phyloP scores from a whole-genome alignment of 2,888 invertebrate genomes.

The Sicus ferrugineus region DNA sequence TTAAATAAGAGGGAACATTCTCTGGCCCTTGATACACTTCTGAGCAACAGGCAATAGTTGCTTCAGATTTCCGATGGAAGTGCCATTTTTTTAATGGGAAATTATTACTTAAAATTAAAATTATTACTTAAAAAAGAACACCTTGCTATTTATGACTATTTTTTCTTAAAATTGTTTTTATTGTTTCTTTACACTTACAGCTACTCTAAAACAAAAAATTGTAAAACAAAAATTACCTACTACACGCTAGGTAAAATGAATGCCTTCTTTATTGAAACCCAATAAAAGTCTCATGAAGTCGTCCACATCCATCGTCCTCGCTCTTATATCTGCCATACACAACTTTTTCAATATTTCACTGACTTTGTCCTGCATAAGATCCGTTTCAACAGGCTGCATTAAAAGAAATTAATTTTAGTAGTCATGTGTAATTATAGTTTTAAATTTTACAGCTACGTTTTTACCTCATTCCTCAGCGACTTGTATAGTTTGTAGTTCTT shows the following conservation, averaged over 20 bases:
- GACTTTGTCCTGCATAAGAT: slow-evolving; percentile 85
- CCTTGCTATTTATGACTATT: too few species aligned
- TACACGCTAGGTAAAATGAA: slow-evolving; percentile 76
- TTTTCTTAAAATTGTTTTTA: too few species aligned
- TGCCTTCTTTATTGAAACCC: slow-evolving; percentile 89
- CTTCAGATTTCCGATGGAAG: too few species aligned
- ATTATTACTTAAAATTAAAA: too few species aligned
- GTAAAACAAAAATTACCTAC: background rate
- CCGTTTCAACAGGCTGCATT: slow-evolving; percentile 74
- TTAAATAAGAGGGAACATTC: too few species aligned
- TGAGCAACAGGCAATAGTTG: too few species aligned
- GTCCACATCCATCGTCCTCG: slow-evolving; percentile 94
- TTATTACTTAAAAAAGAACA: too few species aligned
- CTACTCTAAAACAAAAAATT: background rate
- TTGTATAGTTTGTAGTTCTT: slow-evolving; percentile 91
- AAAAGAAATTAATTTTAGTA: slow-evolving; percentile 31
- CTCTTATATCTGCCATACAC: slow-evolving; percentile 79
- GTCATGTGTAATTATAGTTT: background rate
- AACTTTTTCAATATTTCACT: slow-evolving; percentile 75
- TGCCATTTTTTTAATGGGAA: too few species aligned
- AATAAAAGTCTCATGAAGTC: slow-evolving; percentile 89
- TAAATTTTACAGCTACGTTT: slow-evolving; percentile 36
- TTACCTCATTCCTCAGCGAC: slow-evolving; percentile 83
- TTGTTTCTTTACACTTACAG: too few species aligned
- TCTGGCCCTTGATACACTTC: too few species aligned